These are phyloP conservation scores for Microtus oregoni DNA, from an alignment of 2,113 vertebrate species.

Conservation along the genomic window DNA sequence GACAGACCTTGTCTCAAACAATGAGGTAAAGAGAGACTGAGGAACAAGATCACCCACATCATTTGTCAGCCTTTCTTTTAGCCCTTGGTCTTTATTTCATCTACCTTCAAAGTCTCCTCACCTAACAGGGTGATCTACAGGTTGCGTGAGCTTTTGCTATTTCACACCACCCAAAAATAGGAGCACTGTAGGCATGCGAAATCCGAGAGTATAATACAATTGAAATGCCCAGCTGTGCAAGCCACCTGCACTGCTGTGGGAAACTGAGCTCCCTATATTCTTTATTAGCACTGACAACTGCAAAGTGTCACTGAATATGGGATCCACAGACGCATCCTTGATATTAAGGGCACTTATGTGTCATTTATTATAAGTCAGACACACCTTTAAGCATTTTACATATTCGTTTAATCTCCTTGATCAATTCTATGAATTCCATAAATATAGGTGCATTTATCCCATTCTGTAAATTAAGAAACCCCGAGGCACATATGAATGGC, in stretches of 20 bases:
- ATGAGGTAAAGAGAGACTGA: neutral
- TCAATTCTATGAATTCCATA: neutral
- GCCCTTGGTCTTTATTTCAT: neutral
- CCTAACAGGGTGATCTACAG: neutral
- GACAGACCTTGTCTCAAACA: neutral
- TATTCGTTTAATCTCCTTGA: slow-evolving; percentile 41
- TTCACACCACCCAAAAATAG: neutral
- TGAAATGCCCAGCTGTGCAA: neutral
- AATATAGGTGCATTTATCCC: neutral
- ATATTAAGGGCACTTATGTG: neutral
- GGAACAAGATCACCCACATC: neutral
- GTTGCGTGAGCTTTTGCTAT: neutral
- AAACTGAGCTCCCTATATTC: neutral
- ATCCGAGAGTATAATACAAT: neutral
- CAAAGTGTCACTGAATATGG: neutral
- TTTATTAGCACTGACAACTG: neutral
- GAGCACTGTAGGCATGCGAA: neutral
- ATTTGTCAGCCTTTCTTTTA: neutral
- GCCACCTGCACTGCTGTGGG: neutral
- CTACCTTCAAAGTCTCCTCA: neutral
- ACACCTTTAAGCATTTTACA: neutral
- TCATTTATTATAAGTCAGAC: neutral
- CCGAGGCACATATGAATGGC: neutral
- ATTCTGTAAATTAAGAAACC: slow-evolving; percentile 9
- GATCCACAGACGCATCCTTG: neutral